Evolutionary conservation across 2,888 invertebrate species (phyloP).

Genomic region (Incurvaria masculella): DNA sequence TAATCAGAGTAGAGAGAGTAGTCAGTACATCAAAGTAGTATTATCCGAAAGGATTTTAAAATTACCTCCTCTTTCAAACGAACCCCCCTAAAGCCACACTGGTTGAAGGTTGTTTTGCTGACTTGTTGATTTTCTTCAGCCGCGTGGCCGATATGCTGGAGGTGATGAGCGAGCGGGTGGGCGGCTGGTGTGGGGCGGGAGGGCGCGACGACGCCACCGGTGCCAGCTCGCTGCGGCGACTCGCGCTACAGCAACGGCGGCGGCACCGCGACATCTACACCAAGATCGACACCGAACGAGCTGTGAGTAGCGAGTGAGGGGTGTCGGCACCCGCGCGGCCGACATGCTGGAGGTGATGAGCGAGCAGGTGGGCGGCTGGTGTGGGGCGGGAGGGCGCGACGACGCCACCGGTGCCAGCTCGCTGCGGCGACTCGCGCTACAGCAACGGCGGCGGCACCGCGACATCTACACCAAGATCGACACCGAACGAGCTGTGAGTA

Average conservation of each 20-base stretch:
- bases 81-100: no score
- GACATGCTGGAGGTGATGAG: conserved; percentile 58
- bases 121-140: no score
- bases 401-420: conserved; percentile 29
- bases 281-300: conserved; percentile 33
- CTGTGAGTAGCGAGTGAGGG: conserved; percentile 24
- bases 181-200: conserved; percentile 44
- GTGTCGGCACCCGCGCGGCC: conserved; percentile 40
- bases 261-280: conserved; percentile 31
- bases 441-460: conserved; percentile 27
- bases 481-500: conserved; percentile 32
- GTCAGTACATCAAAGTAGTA: no score
- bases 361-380: conserved; percentile 51
- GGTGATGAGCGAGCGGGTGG: conserved; percentile 52
- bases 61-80: no score
- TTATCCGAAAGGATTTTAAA: no score
- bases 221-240: conserved; percentile 30
- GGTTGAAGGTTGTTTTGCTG: no score
- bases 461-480: conserved; percentile 38
- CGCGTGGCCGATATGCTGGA: conserved; percentile 56
- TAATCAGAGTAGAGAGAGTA: no score
- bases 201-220: conserved; percentile 32
- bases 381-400: conserved; percentile 33
- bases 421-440: conserved; percentile 36
- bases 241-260: conserved; percentile 30